Percentiles rank a stretch among this genome's conserved stretches.
These are phyloP conservation scores for Hippocampus kuda DNA, from an alignment of 2,797 vertebrate species.

Conservation along the genomic window DNA sequence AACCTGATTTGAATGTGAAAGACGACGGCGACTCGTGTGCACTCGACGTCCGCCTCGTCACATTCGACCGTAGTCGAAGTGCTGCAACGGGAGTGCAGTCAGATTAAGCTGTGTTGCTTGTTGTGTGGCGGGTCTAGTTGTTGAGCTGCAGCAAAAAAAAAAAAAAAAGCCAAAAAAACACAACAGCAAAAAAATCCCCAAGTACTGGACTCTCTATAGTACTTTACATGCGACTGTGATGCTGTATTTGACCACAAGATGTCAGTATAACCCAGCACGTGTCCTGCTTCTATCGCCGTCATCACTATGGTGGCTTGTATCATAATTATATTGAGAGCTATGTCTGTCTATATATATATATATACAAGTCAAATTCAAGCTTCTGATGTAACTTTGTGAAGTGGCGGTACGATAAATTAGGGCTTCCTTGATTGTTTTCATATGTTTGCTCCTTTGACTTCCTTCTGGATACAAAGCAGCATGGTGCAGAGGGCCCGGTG, in stretches of 20 bases:
- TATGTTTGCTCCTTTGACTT: slow-evolving; percentile 33
- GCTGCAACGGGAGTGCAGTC: too few relatives aligned
- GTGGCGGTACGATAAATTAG: slow-evolving; percentile 17
- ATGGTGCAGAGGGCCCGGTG: slow-evolving; percentile 18
- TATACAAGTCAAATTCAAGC: not conserved
- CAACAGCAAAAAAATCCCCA: too few relatives aligned
- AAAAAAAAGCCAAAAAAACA: too few relatives aligned
- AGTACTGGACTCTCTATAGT: not conserved
- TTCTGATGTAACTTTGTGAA: slow-evolving; percentile 21
- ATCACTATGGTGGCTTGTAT: not conserved
- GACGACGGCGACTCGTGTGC: too few relatives aligned
- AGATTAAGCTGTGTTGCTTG: too few relatives aligned
- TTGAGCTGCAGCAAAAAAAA: too few relatives aligned
- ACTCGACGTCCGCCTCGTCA: too few relatives aligned
- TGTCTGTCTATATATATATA: not conserved
- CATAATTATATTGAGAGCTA: not conserved
- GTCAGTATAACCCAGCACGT: slow-evolving; percentile 34
- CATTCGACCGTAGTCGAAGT: too few relatives aligned
- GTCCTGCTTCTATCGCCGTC: not conserved
- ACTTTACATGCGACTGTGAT: not conserved
- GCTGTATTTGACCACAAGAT: slow-evolving; percentile 46
- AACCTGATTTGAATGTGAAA: too few relatives aligned
- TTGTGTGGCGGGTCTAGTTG: too few relatives aligned
- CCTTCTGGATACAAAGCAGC: slow-evolving; percentile 44
- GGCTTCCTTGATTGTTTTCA: slow-evolving; percentile 48